Base-by-base conservation (phyloP, 2,797 vertebrate species). In the Coilia nasus region DNA sequence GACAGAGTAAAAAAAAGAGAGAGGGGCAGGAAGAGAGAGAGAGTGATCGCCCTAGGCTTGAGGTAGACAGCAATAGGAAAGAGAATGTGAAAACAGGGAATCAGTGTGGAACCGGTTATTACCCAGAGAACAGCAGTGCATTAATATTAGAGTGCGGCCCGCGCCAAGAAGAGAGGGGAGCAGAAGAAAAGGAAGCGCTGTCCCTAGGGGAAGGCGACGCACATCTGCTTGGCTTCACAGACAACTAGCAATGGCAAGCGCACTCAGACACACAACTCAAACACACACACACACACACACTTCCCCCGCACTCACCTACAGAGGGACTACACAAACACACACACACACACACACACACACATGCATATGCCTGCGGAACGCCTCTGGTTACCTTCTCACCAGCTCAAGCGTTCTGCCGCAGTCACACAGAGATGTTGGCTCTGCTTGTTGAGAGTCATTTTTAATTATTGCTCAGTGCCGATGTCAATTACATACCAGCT, bases 151-250 rank as follows among this genome's bases (percentile, higher is more conserved):
- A 89, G 80, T 81, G 82, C 59, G 81, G 82, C 78, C 83, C 21
- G 71, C 75, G 85, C 84, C 28, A 78, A 83, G 81, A 78, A 78
- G 71, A 78, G 71, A 78, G 35, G 90, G 90, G 91, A 93, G 90
- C 89, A 90, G 87, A 64, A 90, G 87, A 64, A 82, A 82, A 28
- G 67, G 83, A 21, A 59, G 19, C 46, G 14, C 59, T 84, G 56
- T 92, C 92, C 94, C 92, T 92, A 12, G 89, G 91, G 92, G 93
- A 91, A 88, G 88, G 81, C 83, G 67, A 91, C 92, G 90, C 92
- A 95, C 95, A 96, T 94, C 94, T 95, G 94, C 91, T 92, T 81
- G 88, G 90, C 91, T 93, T 90, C 88, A 92, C 92, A 91, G 90
- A 89, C 82, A 85, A 35, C 83, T 83, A 85, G 67, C 62, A 84